Evolutionary conservation across 2,888 invertebrate genomes (phyloP).

Genomic region (Thecophora atra): DNA sequence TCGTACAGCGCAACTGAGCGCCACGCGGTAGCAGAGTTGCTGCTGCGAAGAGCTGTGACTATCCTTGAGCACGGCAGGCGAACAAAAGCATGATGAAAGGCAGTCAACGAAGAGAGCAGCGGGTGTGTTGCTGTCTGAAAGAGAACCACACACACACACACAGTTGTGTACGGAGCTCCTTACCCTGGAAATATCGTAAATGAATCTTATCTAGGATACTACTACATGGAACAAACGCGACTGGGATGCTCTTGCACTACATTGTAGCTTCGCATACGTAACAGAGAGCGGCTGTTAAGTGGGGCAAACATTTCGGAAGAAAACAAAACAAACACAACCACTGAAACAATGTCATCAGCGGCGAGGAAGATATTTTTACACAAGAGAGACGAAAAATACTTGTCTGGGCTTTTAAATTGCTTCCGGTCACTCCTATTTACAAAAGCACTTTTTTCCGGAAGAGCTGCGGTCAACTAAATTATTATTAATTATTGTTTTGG

Average conservation of each 20-base stretch:
- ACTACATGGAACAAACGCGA: conserved; percentile 12
- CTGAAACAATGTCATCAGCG: no score
- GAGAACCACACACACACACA: background rate
- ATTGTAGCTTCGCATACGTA: background rate
- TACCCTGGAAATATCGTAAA: conserved; percentile 27
- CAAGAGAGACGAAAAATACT: no score
- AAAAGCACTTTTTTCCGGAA: no score
- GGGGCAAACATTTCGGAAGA: conserved; percentile 17
- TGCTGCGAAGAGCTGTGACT: background rate
- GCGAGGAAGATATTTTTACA: no score
- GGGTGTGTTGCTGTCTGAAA: background rate
- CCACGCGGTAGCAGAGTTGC: conserved; percentile 1
- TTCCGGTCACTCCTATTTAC: no score
- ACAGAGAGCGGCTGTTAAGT: conserved; percentile 19
- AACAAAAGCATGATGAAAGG: background rate
- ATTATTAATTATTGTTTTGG: no score
- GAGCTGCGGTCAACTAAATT: no score
- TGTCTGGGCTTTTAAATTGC: no score
- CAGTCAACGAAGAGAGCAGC: conserved; percentile 8
- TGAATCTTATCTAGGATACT: conserved; percentile 30
- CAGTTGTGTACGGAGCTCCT: background rate
- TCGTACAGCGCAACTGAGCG: background rate
- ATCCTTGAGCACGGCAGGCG: background rate
- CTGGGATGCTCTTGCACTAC: background rate
- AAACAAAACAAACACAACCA: background rate